phyloP scores from a whole-genome alignment of 2,113 vertebrate genomes.

The Sceloporus tristichus region DNA sequence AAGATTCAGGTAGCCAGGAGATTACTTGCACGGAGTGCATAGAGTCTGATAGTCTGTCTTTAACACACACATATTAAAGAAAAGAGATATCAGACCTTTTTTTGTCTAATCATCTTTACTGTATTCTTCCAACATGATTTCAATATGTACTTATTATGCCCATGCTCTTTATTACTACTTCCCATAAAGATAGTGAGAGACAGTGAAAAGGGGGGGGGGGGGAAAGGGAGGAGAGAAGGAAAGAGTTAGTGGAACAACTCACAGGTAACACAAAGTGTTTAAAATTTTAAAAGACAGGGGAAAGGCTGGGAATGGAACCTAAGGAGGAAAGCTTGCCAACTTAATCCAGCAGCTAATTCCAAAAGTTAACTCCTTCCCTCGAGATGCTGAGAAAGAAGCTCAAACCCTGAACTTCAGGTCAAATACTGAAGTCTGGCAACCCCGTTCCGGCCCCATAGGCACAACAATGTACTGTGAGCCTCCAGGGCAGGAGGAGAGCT shows the following conservation, averaged over 20 bases:
- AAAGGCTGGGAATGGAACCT: not conserved
- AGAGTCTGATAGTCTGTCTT: not conserved
- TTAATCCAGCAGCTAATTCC: not conserved
- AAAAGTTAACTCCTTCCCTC: not conserved
- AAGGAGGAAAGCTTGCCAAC: not conserved
- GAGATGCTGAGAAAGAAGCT: not conserved
- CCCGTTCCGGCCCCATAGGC: not conserved
- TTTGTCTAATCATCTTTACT: not conserved
- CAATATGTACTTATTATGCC: not conserved
- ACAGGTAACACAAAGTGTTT: not conserved
- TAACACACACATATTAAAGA: not conserved
- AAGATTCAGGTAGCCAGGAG: not conserved
- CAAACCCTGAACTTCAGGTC: not conserved
- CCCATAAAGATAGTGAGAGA: too few relatives aligned
- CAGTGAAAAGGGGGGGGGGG: too few relatives aligned
- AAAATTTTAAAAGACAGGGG: not conserved
- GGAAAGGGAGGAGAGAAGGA: not conserved
- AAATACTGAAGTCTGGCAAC: not conserved
- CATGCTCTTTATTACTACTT: too few relatives aligned
- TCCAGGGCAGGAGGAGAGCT: too few relatives aligned
- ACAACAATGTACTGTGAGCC: not conserved
- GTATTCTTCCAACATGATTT: not conserved
- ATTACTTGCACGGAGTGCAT: too few relatives aligned
- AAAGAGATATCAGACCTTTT: not conserved
- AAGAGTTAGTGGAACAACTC: too few relatives aligned